Base-by-base conservation (phyloP, 2,888 invertebrate genomes). In the Margaritifera margaritifera region DNA sequence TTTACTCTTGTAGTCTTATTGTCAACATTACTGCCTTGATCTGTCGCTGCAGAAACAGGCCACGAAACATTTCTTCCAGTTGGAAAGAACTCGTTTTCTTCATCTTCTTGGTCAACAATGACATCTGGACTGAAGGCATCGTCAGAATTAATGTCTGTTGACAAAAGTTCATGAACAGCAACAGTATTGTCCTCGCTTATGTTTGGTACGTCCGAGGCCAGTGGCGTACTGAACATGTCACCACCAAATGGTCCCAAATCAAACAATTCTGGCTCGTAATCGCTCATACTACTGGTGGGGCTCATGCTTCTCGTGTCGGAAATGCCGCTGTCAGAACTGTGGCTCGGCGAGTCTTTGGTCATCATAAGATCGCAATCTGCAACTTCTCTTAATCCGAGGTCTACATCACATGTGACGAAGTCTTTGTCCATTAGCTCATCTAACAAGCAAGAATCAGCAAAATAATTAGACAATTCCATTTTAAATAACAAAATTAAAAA, bases 271-370 rank as follows among this genome's bases (percentile, higher is more conserved):
- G 24, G 24, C 11, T 55, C 24, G n/a, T 57, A 56, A 56, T 56
- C 62, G 63, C 61, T 54, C 22, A 57, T 24, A 62, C 64, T 62
- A 62, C 69, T 66, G 19, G 54, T 25, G n/a, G 75, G 75, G 24
- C 42, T 42, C 42, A 42, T 15, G 42, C 42, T 42, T 42, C 63
- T 72, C 58, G 77, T 77, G 22, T 78, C 80, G 22, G 83, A 83
- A 54, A 81, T 72, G 8, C 84, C 84, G 66, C 84, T 86, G 74
- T 86, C 85, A 8, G 84, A 83, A 68, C 82, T 79, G 71, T 84
- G 84, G 70, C 81, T 82, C 22, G 85, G 85, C 0, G 85, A 84
- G 22, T 66, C 72, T 62, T 80, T 78, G 25, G 24, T 61, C 25
- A 55, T 57, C 4, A 64, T 24, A 8, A 61, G 62, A 1, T 52